Evolutionary conservation across 2,113 vertebrate species (phyloP).

Genomic region (Crocuta crocuta): DNA sequence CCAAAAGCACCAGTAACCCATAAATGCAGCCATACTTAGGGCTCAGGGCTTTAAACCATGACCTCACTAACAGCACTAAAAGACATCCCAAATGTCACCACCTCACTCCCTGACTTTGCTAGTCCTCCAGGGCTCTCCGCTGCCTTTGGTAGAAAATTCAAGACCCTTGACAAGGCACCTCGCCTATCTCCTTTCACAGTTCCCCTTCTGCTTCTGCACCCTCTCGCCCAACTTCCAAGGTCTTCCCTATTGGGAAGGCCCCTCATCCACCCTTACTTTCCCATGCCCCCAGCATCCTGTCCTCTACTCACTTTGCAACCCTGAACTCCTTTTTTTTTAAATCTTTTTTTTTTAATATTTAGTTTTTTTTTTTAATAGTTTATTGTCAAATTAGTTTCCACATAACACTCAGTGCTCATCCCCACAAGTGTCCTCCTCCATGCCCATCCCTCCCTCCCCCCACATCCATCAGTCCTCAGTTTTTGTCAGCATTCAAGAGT

Average conservation of each 20-base stretch:
- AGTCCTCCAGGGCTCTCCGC: background rate
- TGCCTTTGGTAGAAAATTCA: background rate
- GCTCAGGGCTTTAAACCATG: background rate
- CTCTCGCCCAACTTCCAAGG: background rate
- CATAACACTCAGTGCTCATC: no score
- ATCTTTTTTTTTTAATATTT: no score
- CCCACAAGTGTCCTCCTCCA: no score
- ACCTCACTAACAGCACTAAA: background rate
- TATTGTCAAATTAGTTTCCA: no score
- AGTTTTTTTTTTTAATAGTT: no score
- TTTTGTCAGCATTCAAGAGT: no score
- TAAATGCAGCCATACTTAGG: background rate
- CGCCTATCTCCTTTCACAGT: background rate
- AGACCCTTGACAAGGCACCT: background rate
- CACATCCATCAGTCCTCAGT: no score
- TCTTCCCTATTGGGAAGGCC: background rate
- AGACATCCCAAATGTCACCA: background rate
- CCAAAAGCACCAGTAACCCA: background rate
- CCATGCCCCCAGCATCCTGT: background rate
- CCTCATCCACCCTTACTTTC: background rate
- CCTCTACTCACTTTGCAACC: background rate
- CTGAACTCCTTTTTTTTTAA: background rate
- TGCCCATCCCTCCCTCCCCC: no score
- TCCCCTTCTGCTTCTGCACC: background rate
- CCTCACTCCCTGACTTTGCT: rapidly evolving